These are phyloP conservation scores for Prolemur simus DNA, from an alignment of 2,113 vertebrate genomes.

Conservation along the genomic window DNA sequence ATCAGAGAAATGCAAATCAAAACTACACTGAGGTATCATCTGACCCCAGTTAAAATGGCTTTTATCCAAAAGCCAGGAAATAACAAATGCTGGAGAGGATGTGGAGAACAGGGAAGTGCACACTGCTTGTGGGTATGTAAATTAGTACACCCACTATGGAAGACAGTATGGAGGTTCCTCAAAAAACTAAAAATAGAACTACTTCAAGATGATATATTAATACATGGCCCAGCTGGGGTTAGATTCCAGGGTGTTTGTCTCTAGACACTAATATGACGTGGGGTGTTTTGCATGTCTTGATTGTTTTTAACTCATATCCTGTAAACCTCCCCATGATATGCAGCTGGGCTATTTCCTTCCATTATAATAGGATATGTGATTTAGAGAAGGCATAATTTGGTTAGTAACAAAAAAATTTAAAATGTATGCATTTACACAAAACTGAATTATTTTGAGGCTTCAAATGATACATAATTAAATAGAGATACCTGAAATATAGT, in stretches of 20 bases:
- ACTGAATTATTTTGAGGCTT: neutral
- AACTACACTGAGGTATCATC: too few species aligned
- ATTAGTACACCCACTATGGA: too few species aligned
- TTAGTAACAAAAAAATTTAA: neutral
- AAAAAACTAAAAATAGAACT: too few species aligned
- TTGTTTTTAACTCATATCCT: neutral
- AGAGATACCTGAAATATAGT: neutral
- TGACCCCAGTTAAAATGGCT: too few species aligned
- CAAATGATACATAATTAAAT: neutral
- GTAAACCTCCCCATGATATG: neutral
- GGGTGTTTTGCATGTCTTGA: neutral
- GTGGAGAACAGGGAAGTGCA: too few species aligned
- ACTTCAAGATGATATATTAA: accelerated
- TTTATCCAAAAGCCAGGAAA: too few species aligned
- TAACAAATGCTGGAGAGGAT: too few species aligned
- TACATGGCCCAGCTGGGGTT: accelerated
- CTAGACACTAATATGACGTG: accelerated
- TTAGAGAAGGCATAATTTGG: neutral
- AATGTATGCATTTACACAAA: neutral
- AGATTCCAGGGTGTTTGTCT: neutral
- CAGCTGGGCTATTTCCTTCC: neutral
- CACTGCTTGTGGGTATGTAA: too few species aligned
- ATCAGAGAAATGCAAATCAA: too few species aligned
- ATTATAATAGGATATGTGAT: neutral
- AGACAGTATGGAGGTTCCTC: too few species aligned